A percentile compares a stretch with the other conserved stretches of the same genome.
phyloP scores from a whole-genome alignment of 2,113 vertebrate species.

The Mesembrinibis cayennensis region DNA sequence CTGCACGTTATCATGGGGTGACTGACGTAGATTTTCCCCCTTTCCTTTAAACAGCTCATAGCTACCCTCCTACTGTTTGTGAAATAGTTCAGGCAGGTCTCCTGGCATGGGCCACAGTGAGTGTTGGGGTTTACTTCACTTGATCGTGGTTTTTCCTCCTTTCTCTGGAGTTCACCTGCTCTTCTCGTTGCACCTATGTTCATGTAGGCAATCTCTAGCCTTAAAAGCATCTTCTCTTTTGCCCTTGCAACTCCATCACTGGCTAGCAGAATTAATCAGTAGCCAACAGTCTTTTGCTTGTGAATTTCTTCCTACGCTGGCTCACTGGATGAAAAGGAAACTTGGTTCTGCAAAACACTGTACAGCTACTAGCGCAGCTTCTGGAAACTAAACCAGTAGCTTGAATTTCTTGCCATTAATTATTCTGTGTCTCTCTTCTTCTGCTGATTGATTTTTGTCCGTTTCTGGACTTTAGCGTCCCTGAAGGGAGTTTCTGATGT shows the following conservation, averaged over 20 bases:
- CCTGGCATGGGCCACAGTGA: background rate
- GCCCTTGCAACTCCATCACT: background rate
- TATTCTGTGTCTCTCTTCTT: background rate
- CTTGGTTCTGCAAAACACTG: background rate
- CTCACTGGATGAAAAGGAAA: background rate
- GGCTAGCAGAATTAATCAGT: background rate
- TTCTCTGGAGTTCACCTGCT: background rate
- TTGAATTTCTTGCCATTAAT: background rate
- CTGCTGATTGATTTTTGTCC: background rate
- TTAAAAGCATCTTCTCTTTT: background rate
- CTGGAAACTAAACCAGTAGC: background rate
- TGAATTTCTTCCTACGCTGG: background rate
- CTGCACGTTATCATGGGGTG: background rate
- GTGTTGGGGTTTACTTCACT: background rate
- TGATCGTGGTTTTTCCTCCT: background rate
- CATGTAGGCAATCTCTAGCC: background rate
- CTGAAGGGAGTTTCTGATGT: background rate
- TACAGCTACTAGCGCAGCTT: background rate
- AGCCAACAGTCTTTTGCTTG: background rate
- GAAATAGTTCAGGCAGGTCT: background rate
- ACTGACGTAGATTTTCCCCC: background rate
- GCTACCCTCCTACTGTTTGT: background rate
- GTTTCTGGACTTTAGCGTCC: background rate
- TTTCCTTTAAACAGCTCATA: background rate
- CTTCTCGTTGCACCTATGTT: background rate